Base-by-base conservation (phyloP, 2,797 vertebrate species). In the Chromis chromis region DNA sequence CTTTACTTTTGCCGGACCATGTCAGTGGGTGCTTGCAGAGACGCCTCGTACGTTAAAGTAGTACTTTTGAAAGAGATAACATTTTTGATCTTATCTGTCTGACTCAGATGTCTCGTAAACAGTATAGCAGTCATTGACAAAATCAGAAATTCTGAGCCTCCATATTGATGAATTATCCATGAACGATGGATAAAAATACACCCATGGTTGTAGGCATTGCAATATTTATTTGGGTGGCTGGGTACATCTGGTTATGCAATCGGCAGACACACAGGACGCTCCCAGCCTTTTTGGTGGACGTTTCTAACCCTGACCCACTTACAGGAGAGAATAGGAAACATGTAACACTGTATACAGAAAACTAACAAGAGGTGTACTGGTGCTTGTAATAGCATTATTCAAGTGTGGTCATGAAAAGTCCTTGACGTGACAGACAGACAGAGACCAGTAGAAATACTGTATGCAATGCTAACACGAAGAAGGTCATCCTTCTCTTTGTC, bases 171-270 rank as follows among this genome's bases (percentile, higher is more conserved):
- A 91, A 92, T 91, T 87, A 90, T 91, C 86, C 73, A 91, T 90
- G 70, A 88, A 66, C 59, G 70, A 59, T 49, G 74, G 60, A 72
- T 91, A 90, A 91, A 93, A 91, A 92, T 92, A 90, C 68, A 52
- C 49, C 40, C 72, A 27, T 64, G 66, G 67, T 67, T 24, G 25
- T 76, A 65, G 66, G 52, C 52, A 48, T 80, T 93, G 74, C 77
- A 92, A 88, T 92, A 93, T 94, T 94, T 83, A 92, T 90, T 77
- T 76, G 71, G 76, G 74, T 71, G 80, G 84, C 76, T 71, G 76
- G 65, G 78, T 86, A 2, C 74, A 81, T 65, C 1, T 44, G 14
- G 82, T 94, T 94, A 92, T 91, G 73, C 74, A 92, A 94, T 90
- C 60, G 11, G 27, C 77, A 88, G 83, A 88, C 83, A 78, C 66